phyloP scores from a whole-genome alignment of 2,113 vertebrate species.

The Microtus richardsoni region DNA sequence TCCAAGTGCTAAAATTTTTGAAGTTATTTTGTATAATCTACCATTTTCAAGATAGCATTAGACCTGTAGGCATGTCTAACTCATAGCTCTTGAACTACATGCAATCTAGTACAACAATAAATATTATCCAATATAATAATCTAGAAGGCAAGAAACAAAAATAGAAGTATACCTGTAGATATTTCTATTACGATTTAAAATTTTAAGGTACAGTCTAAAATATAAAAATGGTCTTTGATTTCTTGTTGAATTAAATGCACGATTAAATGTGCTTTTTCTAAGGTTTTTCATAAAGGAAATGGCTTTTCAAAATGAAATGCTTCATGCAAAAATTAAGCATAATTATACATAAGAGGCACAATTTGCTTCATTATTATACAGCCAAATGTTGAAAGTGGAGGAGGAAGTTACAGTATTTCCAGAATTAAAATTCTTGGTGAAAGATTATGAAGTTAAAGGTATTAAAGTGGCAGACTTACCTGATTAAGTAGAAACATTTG shows the following conservation, averaged over 20 bases:
- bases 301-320: constrained; percentile 56
- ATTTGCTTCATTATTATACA: constrained; percentile 46
- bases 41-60: background rate
- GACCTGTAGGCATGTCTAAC: background rate
- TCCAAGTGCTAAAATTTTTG: background rate
- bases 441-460: constrained; percentile 22
- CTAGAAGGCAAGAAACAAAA: background rate
- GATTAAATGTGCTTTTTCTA: constrained; percentile 48
- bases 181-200: background rate
- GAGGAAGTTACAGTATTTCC: background rate
- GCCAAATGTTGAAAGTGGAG: background rate
- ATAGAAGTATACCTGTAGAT: background rate
- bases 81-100: background rate
- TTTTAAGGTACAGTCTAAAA: constrained; percentile 24
- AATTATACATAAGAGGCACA: constrained; percentile 55
- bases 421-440: constrained; percentile 34
- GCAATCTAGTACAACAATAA: background rate
- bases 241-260: constrained; percentile 13
- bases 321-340: constrained; percentile 51
- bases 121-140: background rate
- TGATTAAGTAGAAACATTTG: constrained; percentile 31
- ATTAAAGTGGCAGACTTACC: constrained; percentile 22
- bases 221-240: constrained; percentile 3
- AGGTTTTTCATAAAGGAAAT: constrained; percentile 53
- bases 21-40: background rate